Evolutionary conservation across 2,113 vertebrate genomes (phyloP).

Genomic region (Embiotoca jacksoni): DNA sequence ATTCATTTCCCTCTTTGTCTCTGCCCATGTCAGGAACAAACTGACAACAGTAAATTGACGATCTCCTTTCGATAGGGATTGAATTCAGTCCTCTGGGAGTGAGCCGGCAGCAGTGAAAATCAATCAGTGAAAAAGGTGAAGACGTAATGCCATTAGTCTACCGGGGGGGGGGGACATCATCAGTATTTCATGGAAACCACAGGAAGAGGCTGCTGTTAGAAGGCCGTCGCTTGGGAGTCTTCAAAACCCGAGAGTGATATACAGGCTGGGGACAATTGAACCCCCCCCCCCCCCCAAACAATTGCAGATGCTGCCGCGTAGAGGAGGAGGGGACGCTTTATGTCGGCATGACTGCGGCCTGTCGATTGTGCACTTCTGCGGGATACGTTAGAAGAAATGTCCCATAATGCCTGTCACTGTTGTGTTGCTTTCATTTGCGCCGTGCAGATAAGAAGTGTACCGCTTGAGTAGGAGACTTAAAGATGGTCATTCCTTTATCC

Average conservation of each 20-base stretch:
- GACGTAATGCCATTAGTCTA: constrained; percentile 1
- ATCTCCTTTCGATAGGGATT: constrained; percentile 21
- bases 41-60: constrained; percentile 29
- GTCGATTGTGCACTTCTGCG: constrained; percentile 1
- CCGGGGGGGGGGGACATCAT: constrained; percentile 1
- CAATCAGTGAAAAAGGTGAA: constrained; percentile 32
- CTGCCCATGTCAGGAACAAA: constrained; percentile 24
- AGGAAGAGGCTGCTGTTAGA: not conserved
- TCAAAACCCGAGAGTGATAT: too few relatives aligned
- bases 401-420: not conserved
- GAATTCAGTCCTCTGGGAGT: constrained; percentile 28
- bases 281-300: not conserved
- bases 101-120: constrained; percentile 36
- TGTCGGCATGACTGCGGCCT: not conserved
- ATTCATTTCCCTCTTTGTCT: constrained; percentile 43
- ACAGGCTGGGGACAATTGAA: not conserved
- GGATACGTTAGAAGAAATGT: not conserved
- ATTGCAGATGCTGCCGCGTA: not conserved
- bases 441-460: not conserved
- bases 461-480: not conserved
- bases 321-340: not conserved
- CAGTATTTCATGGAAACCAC: constrained; percentile 4
- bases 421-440: not conserved
- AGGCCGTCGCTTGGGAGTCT: not conserved
- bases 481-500: constrained; percentile 27